A percentile compares a stretch with the other conserved stretches of the same genome.
Evolutionary conservation across 2,113 vertebrate genomes (phyloP).

Genomic region (Chrysemys picta): DNA sequence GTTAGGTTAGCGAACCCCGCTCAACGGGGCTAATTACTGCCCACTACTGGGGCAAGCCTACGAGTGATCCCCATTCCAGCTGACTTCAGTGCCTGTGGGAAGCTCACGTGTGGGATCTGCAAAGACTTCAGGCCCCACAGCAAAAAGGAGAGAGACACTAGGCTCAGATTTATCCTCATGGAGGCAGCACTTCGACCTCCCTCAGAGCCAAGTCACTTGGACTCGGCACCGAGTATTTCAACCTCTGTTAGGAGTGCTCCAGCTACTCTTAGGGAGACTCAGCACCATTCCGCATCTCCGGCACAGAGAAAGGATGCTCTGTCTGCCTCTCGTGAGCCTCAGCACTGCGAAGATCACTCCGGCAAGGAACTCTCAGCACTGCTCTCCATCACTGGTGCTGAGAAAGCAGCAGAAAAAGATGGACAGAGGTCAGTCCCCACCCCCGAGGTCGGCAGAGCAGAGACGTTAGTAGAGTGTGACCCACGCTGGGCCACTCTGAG

Average conservation of each 20-base stretch:
- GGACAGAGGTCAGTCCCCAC: neutral
- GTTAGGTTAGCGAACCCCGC: neutral
- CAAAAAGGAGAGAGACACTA: neutral
- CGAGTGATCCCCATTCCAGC: neutral
- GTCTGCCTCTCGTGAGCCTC: neutral
- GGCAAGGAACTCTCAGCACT: too few species aligned
- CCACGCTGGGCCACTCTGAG: neutral
- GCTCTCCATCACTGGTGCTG: too few species aligned
- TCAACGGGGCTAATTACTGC: neutral
- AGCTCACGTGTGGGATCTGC: neutral
- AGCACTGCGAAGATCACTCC: neutral
- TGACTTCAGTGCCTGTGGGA: neutral
- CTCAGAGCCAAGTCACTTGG: neutral
- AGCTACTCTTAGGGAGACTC: neutral
- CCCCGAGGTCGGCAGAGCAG: neutral
- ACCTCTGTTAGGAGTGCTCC: neutral
- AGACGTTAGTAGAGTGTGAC: neutral
- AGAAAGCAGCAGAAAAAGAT: too few species aligned
- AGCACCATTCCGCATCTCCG: neutral
- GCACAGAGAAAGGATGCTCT: neutral
- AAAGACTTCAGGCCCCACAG: neutral
- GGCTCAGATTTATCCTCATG: neutral
- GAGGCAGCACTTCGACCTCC: neutral
- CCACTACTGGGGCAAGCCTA: neutral
- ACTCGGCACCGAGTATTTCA: neutral